Base-by-base conservation (phyloP, 2,113 vertebrate species). In the Mesocricetus auratus region DNA sequence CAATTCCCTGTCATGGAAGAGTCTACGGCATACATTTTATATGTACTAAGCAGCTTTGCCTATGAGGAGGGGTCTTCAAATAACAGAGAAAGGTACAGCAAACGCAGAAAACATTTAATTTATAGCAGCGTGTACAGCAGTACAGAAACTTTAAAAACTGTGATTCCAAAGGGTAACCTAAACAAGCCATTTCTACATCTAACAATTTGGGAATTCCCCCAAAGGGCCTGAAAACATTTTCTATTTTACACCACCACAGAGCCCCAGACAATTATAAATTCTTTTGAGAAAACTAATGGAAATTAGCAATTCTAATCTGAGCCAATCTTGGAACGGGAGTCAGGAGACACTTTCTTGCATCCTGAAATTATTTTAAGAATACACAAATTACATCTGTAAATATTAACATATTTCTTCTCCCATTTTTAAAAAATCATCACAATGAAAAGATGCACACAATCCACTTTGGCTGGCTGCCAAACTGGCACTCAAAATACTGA, bases 301-400 rank as follows among this genome's bases (percentile, higher is more conserved):
- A 95, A 92, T 96, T 3, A 64, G 47, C 78, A 86, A 88, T 93
- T 89, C 68, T 77, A 95, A 87, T 69, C 45, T 24, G 62, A 91
- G 53, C 33, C 93, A 71, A 90, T 93, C n/a, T 85, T 93, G 36
- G 53, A 92, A 89, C 73, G 88, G 75, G 45, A 87, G 36, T 94
- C 26, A 86, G 78, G 58, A 93, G 17, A 95, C 17, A 58, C 81
- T 94, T 89, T 90, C 68, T 94, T 85, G 93, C 31, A 89, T 86
- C 66, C 19, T 94, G 71, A 96, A 89, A 56, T 96, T 82, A 93
- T 36, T 92, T 95, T 78, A 78, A 96, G 50, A 86, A 82, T 47
- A 91, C 7, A 86, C 85, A 95, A 81, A 50, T 89, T 85, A 64
- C 85, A 93, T 94, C 31, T 83, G 1, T 85, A 95, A 81, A 81